Evolutionary conservation across 1,140 invertebrate genomes (phyloP).

Genomic region (Psix sp.): DNA sequence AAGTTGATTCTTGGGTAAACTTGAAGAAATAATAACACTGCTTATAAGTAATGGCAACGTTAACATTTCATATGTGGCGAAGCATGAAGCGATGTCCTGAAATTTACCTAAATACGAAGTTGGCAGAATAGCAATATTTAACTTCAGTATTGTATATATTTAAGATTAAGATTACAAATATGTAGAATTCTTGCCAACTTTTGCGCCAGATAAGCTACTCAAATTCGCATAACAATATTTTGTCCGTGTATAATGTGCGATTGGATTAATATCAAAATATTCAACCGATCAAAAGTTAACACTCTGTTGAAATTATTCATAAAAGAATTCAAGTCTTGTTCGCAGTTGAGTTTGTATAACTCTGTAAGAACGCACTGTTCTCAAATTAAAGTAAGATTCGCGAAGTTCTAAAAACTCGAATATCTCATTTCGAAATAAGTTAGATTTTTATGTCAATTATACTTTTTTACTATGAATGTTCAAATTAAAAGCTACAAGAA

Average conservation of each 20-base stretch:
- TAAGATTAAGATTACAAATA: conserved; percentile 52
- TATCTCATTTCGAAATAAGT: no score
- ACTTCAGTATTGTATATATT: conserved; percentile 45
- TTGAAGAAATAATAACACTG: conserved; percentile 2
- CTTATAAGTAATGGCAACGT: no score
- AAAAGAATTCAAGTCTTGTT: not conserved
- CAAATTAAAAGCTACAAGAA: no score
- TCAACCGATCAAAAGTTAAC: not conserved
- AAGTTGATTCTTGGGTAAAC: not conserved
- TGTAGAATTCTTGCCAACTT: conserved; percentile 47
- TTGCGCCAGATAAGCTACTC: conserved; percentile 30
- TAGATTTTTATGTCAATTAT: no score
- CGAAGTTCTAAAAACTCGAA: no score
- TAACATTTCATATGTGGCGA: conserved; percentile 30
- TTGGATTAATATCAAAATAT: not conserved
- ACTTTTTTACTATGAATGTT: no score
- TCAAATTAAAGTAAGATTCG: no score
- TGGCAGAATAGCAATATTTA: conserved; percentile 48
- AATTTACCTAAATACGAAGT: conserved; percentile 54
- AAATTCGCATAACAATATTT: conserved; percentile 39
- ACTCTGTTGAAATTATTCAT: not conserved
- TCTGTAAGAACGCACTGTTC: no score
- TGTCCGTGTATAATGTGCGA: conserved; percentile 18
- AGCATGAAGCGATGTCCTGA: conserved; percentile 45
- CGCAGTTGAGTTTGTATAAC: no score